Evolutionary conservation across 2,113 vertebrate species (phyloP).

Genomic region (Rhinoptilus africanus): DNA sequence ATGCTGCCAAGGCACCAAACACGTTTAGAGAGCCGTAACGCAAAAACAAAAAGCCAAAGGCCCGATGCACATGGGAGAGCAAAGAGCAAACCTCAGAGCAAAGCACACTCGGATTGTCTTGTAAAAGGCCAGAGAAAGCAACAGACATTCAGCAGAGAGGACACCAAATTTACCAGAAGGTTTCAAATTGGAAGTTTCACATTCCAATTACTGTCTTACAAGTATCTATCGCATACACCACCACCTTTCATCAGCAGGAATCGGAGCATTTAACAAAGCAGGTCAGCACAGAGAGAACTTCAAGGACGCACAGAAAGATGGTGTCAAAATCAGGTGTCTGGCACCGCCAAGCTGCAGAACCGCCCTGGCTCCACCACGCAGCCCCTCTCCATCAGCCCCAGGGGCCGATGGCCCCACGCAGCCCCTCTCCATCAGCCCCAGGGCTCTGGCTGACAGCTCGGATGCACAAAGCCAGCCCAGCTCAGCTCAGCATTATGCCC

Average conservation of each 20-base stretch:
- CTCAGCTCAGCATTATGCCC: background rate
- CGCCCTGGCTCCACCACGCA: rapidly evolving
- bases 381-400: background rate
- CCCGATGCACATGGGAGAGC: background rate
- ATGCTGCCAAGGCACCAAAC: background rate
- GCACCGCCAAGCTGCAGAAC: background rate
- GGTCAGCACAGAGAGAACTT: background rate
- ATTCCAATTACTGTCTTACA: background rate
- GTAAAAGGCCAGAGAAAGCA: background rate
- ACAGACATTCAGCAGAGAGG: background rate
- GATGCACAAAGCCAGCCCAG: background rate
- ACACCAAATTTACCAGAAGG: background rate
- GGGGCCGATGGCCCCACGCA: rapidly evolving
- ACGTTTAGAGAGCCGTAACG: background rate
- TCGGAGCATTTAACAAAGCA: background rate
- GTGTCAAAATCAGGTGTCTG: background rate
- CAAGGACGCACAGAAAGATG: background rate
- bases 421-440: background rate
- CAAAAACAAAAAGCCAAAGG: background rate
- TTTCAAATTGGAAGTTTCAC: background rate
- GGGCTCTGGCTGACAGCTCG: background rate
- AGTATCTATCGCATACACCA: background rate
- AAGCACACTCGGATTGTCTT: background rate
- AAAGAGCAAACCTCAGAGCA: background rate
- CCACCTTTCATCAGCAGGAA: background rate